Base-by-base conservation (phyloP, 35 echinoderm and acorn worm genomes). In the Holothuria glaberrima region DNA sequence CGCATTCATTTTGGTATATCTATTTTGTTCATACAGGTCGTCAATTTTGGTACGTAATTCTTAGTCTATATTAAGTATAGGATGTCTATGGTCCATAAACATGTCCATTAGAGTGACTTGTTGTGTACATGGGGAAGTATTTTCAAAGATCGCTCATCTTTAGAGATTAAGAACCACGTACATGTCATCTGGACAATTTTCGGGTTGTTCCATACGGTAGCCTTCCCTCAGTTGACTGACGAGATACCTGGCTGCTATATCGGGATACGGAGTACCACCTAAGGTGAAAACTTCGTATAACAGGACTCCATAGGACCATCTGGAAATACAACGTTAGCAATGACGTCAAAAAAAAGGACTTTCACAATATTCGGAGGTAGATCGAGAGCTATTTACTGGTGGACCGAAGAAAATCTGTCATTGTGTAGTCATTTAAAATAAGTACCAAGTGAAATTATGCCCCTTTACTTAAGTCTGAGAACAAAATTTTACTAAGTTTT, bases 251-350 rank as follows among this genome's bases (percentile, higher is more conserved):
- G 70, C 45, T 25, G 68, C 25, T 16, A 92, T 76, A 18, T 67
- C 83, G 28, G 80, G 80, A 87, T 92, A 92, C 1, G 90, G 90
- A 34, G 82, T 63, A 58, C 50, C 90, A 41, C 90, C 90, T 7
- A 71, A 22, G 1, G 90, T 92, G 36, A 73, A 84, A 29, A 92
- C 76, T 26, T 92, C 90, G 27, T 92, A 86, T 31, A 92, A 21
- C 13, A 92, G 41, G 6, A 92, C 58, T 20, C 90, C 90, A 44
- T 74, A 92, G 29, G 90, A 92, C 90, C 90, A 92, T 7, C 90
- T 92, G 29, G 59, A 80, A 71, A 12, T 19, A 34, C 21, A 86
- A 86, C 27, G 14, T 28, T 32, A 17, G 9, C 41, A 79, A 74
- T 5, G 26, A 41, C 7, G 7, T 41, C 36, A 41, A 41, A 41